Evolutionary conservation across 2,888 invertebrate genomes (phyloP).

Genomic region (Epinotia ramella): DNA sequence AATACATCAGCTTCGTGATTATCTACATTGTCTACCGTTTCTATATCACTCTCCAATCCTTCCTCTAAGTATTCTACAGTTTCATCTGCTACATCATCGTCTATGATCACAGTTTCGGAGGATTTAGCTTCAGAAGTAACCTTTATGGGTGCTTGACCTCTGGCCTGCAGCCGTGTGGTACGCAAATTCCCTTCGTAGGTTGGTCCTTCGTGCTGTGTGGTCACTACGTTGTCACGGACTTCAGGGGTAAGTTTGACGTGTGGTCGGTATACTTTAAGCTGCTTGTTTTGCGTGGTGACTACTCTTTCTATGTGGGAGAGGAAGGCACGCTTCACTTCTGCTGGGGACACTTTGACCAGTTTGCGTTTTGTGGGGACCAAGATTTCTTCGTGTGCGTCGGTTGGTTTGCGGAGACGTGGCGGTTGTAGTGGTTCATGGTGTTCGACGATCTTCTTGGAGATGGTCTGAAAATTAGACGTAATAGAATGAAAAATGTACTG

Average conservation of each 20-base stretch:
- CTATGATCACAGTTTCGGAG: not conserved
- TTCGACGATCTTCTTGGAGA: not conserved
- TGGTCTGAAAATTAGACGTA: not conserved
- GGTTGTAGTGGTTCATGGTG: not conserved
- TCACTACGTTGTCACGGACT: not conserved
- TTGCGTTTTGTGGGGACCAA: not conserved
- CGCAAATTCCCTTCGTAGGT: not conserved
- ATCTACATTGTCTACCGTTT: not conserved
- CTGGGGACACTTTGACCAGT: not conserved
- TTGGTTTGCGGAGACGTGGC: not conserved
- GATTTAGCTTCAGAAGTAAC: not conserved
- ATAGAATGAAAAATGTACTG: not conserved
- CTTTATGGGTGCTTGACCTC: not conserved
- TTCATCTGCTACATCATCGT: not conserved
- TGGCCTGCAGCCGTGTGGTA: not conserved
- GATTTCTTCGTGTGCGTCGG: not conserved
- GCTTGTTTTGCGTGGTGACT: not conserved
- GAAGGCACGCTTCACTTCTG: not conserved
- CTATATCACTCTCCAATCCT: not conserved
- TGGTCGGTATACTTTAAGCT: not conserved
- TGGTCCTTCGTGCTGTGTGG: not conserved
- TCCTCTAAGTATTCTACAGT: slow-evolving; percentile 4
- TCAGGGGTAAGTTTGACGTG: not conserved
- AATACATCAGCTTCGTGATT: not conserved
- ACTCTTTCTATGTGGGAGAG: not conserved